Conservation (phyloP, 2,888 invertebrate species). For the Nudaria mundana region DNA sequence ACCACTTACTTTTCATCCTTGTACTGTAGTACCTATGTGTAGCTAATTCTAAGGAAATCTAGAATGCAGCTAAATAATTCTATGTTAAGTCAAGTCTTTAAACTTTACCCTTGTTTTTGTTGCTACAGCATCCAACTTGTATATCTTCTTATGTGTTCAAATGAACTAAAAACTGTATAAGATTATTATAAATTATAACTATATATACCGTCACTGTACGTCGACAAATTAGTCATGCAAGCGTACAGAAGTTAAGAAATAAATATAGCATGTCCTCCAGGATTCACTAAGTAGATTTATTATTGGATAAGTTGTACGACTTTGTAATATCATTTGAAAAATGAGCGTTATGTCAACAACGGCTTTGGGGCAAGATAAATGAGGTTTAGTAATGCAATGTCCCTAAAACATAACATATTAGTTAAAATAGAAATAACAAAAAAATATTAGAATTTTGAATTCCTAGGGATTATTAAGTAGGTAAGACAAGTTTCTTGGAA, state of each 20-base stretch:
- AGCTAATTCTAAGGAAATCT: too few species aligned
- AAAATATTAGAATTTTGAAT: background rate
- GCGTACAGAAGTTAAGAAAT: constrained; percentile 29
- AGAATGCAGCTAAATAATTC: too few species aligned
- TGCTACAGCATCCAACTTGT: too few species aligned
- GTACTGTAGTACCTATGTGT: too few species aligned
- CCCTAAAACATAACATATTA: constrained; percentile 11
- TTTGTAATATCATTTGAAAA: constrained; percentile 71
- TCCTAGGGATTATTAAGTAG: too few species aligned
- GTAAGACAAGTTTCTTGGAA: too few species aligned
- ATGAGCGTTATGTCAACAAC: constrained; percentile 67
- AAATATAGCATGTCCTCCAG: constrained; percentile 32
- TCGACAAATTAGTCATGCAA: constrained; percentile 38
- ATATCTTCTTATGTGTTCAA: too few species aligned
- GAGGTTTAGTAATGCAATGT: constrained; percentile 57
- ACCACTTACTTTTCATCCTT: too few species aligned
- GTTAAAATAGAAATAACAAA: constrained; percentile 15
- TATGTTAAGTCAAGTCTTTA: too few species aligned
- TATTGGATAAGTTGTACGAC: constrained; percentile 56
- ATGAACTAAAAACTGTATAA: too few species aligned
- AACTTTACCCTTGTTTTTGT: too few species aligned
- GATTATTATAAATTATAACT: too few species aligned
- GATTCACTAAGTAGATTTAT: constrained; percentile 52
- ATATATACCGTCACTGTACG: constrained; percentile 17
- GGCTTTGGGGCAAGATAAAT: constrained; percentile 64